Evolutionary conservation across 2,888 invertebrate genomes (phyloP).

Genomic region (Charanyca ferruginea): DNA sequence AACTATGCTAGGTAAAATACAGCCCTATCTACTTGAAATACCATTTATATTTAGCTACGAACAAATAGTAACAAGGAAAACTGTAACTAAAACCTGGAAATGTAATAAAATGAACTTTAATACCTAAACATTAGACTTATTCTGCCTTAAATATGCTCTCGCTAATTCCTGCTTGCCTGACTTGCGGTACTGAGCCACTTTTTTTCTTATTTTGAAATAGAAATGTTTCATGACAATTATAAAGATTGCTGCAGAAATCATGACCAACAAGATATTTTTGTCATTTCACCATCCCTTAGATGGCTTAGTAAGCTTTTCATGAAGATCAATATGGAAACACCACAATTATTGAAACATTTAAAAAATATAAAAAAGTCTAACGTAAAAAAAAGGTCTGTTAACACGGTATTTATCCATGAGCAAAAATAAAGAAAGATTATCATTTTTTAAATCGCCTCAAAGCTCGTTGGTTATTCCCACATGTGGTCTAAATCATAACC

Average conservation of each 20-base stretch:
- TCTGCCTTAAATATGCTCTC: neutral
- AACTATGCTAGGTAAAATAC: no score
- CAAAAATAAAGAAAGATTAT: neutral
- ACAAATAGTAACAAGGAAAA: conserved; percentile 21
- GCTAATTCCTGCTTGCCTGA: neutral
- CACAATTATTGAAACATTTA: no score
- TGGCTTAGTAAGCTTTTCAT: neutral
- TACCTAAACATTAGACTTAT: neutral
- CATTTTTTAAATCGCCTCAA: neutral
- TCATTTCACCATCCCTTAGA: neutral
- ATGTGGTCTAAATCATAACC: conserved; percentile 27
- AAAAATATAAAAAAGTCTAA: no score
- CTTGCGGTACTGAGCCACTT: neutral
- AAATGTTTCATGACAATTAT: neutral
- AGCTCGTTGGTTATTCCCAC: conserved; percentile 11
- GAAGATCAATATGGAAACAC: no score
- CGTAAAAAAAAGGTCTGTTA: neutral
- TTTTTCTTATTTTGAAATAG: neutral
- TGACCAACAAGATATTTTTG: conserved; percentile 30
- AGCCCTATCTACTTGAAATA: neutral
- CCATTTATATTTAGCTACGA: conserved; percentile 21
- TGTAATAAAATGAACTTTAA: neutral
- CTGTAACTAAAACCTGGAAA: neutral
- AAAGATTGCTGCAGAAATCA: neutral
- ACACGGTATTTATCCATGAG: no score